A percentile compares a stretch with the other conserved stretches of the same genome.
Conservation (phyloP, 1,140 invertebrate species). For the Geopemphigus sp. region DNA sequence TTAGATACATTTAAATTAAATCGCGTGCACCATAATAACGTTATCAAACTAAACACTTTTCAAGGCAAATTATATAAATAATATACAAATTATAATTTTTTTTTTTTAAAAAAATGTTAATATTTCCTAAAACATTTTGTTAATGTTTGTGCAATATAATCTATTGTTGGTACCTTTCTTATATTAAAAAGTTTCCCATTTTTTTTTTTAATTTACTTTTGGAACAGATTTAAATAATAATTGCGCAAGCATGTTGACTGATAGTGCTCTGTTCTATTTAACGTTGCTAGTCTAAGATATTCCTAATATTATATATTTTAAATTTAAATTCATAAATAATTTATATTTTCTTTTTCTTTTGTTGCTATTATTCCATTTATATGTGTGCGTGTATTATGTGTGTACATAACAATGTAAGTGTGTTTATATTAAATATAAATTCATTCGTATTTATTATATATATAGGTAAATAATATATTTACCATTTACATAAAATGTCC, state of each 20-base stretch:
- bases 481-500: slow-evolving; percentile 13
- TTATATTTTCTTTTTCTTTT: slow-evolving; percentile 42
- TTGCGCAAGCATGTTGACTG: slow-evolving; percentile 49
- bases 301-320: slow-evolving; percentile 46
- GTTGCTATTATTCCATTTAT: slow-evolving; percentile 48
- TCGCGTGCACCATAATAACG: slow-evolving; percentile 46
- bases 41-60: slow-evolving; percentile 41
- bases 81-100: slow-evolving; percentile 46
- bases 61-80: slow-evolving; percentile 35
- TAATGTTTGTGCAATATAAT: slow-evolving; percentile 50
- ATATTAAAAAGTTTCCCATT: slow-evolving; percentile 21
- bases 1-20: slow-evolving; percentile 49
- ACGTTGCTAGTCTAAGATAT: slow-evolving; percentile 50
- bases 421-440: slow-evolving; percentile 39
- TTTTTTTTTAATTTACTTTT: slow-evolving; percentile 40
- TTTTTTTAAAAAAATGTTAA: slow-evolving; percentile 36
- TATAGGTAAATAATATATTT: slow-evolving; percentile 32
- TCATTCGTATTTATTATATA: slow-evolving; percentile 17
- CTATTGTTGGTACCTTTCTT: slow-evolving; percentile 42
- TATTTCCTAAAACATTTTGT: slow-evolving; percentile 47
- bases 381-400: slow-evolving; percentile 49
- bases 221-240: slow-evolving; percentile 47
- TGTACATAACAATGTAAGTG: slow-evolving; percentile 44
- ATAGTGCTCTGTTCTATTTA: slow-evolving; percentile 46
- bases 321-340: slow-evolving; percentile 43